Base-by-base conservation (phyloP, 1,140 invertebrate species). In the Venturia canescens region DNA sequence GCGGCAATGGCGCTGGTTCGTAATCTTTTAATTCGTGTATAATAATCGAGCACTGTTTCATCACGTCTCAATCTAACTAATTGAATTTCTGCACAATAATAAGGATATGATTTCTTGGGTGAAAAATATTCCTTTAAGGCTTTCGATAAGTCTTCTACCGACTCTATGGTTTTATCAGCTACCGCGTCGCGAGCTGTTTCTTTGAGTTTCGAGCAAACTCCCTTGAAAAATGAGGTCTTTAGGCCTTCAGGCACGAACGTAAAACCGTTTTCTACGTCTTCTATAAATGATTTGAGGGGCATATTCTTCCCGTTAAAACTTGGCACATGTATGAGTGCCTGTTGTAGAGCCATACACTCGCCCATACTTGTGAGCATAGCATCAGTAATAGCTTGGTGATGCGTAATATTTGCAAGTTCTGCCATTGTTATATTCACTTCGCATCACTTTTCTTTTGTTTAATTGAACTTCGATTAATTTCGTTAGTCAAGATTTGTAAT, bases 201-300 rank as follows among this genome's bases (percentile, higher is more conserved):
- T 75, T 80, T 75, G 3, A 80, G 23, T 75, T 76, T 75, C 6
- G 57, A 38, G 48, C 26, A 53, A 27, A 76, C 71, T 5, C 57
- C 34, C 21, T 80, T 75, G 31, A 75, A 75, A 27, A 26, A 75
- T 21, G 79, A n/a, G 1, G n/a, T 21, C 5, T 26, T 5, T 11
- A 80, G 53, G 16, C 48, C 70, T 21, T n/a, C 57, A n/a, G 57
- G 57, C 5, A 60, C 21, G 23, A 60, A 23, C 4, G 18, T 23
- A n/a, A 21, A 23, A 1, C 57, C 57, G 57, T 60, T 60, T 60
- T 60, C 57, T 60, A 60, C 57, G n/a, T 60, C 57, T 76, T 80
- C 53, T 18, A 80, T 29, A 63, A 80, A 80, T 27, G 70, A 16
- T 80, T 80, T 80, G 26, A 80, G 31, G 0, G 79, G 71, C 53